A percentile compares a stretch with the other conserved stretches of the same genome.
These are phyloP conservation scores for Corvus cornix DNA, from an alignment of 2,113 vertebrate species.

Conservation along the genomic window DNA sequence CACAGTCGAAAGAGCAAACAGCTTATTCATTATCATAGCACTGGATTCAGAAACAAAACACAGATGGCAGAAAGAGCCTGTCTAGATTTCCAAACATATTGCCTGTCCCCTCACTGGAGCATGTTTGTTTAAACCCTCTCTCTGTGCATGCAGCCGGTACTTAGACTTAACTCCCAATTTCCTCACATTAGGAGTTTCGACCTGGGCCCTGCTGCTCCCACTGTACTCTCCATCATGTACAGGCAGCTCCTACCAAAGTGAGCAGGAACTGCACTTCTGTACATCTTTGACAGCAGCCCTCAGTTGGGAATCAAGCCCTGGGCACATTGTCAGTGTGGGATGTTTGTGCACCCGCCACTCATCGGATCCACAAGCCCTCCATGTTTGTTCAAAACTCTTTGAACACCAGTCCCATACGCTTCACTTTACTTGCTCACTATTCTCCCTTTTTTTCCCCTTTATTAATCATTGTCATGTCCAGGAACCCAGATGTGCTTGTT, in stretches of 20 bases:
- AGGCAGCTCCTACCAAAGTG: neutral
- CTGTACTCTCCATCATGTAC: neutral
- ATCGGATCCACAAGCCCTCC: neutral
- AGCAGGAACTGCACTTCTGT: neutral
- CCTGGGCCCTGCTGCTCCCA: neutral
- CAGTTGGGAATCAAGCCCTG: neutral
- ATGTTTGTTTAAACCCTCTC: constrained; percentile 26
- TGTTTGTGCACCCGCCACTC: neutral
- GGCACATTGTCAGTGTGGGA: neutral
- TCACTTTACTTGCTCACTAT: neutral
- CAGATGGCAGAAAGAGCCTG: constrained; percentile 49
- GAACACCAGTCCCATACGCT: neutral
- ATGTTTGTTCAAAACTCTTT: neutral
- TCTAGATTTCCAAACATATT: constrained; percentile 20
- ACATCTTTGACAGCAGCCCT: neutral
- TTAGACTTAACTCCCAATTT: constrained; percentile 11
- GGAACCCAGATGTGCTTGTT: neutral
- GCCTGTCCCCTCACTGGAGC: neutral
- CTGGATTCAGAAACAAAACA: constrained; percentile 62
- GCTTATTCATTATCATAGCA: constrained; percentile 66
- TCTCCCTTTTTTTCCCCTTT: neutral
- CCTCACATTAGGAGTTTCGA: neutral
- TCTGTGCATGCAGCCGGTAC: neutral
- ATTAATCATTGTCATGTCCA: neutral
- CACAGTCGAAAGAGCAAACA: constrained; percentile 57